Base-by-base conservation (phyloP, 2,888 invertebrate genomes). In the Carcina quercana region DNA sequence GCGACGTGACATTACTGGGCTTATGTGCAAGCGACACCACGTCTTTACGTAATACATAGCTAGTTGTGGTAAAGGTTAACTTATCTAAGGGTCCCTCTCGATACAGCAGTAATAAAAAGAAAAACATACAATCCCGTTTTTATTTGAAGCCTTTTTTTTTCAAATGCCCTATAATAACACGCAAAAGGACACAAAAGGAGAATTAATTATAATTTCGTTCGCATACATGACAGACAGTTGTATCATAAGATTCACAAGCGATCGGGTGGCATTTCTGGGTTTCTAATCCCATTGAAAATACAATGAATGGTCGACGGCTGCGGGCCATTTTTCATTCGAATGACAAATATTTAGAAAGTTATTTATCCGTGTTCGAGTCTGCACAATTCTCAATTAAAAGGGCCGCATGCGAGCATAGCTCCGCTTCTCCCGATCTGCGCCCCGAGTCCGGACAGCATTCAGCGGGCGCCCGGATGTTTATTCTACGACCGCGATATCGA, bases 301-400 rank as follows among this genome's bases (percentile, higher is more conserved):
- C 71, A 72, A 73, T 66, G 60, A 56, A 61, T 54, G 57, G 60
- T 50, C 55, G 64, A 58, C 61, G 63, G 64, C 52, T 60, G 59
- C 48, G 56, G 53, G 59, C 70, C 73, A 79, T 82, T 78, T 76
- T 79, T 80, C 80, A 82, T 76, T 70, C 69, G 57, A 67, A 76
- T 66, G 76, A 74, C 79, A 80, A 82, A 82, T 80, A 79, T 82
- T 82, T 76, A 71, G 80, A 82, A 80, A 76, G 78, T 68, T 79
- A 78, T 82, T 79, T 76, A 70, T 74, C 63, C 65, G 64, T 62
- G 70, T 68, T 65, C 59, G 65, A 65, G 60, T 67, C 59, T 57
- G 59, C 62, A 62, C 53, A 57, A 56, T 45, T 58, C 58, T 68
- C 75, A 70, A 79, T 80, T 72, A 74, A 65, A 57, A 67, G 66